Conservation (phyloP, 2,113 vertebrate genomes). For the Mesitornis unicolor region DNA sequence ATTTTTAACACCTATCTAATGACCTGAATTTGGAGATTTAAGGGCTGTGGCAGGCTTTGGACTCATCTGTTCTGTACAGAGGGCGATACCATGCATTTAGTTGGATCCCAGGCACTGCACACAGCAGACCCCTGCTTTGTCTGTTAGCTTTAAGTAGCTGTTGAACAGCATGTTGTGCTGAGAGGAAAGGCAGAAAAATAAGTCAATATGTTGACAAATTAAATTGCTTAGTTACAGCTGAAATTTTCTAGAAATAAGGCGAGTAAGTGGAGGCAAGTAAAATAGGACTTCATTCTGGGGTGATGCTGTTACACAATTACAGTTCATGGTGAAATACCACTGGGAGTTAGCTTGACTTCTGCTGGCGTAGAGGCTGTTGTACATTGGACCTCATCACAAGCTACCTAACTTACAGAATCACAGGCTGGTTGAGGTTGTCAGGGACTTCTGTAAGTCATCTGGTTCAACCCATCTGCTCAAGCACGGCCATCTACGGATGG, state of each 20-base stretch:
- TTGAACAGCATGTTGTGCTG: background rate
- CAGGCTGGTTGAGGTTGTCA: background rate
- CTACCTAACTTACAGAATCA: background rate
- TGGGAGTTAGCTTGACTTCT: background rate
- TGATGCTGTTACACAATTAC: background rate
- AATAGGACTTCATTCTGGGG: background rate
- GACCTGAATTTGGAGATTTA: constrained; percentile 26
- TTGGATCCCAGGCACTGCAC: background rate
- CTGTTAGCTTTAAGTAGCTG: background rate
- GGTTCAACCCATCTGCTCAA: background rate
- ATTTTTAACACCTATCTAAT: constrained; percentile 4
- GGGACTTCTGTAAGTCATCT: background rate
- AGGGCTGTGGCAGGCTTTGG: background rate
- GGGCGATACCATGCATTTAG: background rate
- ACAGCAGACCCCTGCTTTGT: background rate
- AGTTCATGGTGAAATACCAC: background rate
- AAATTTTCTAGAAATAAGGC: background rate
- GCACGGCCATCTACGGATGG: background rate
- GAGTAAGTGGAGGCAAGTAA: background rate
- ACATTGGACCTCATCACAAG: background rate
- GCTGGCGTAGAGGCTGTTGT: background rate
- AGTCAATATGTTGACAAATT: background rate
- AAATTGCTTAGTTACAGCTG: background rate
- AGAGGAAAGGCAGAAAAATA: background rate
- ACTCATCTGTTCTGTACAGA: background rate